These are phyloP conservation scores for Phyllostomus hastatus DNA, from an alignment of 2,113 vertebrate species.

Conservation along the genomic window DNA sequence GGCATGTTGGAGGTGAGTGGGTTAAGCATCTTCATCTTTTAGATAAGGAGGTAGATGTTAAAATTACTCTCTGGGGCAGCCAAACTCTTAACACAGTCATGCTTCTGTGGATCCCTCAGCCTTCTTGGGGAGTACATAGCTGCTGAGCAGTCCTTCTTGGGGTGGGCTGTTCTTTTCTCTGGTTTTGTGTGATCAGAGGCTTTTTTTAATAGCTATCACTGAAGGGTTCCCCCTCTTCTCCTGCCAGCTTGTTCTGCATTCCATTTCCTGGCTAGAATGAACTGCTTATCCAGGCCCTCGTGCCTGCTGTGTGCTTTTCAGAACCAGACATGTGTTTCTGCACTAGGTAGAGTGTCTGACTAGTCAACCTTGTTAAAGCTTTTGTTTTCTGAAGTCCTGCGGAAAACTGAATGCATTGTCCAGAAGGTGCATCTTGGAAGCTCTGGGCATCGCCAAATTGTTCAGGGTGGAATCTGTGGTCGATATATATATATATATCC, in stretches of 20 bases:
- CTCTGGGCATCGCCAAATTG: not conserved
- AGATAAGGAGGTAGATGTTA: slow-evolving; percentile 88
- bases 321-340: not conserved
- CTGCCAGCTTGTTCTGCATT: slow-evolving; percentile 78
- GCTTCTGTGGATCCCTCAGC: slow-evolving; percentile 80
- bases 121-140: slow-evolving; percentile 77
- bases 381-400: not conserved
- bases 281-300: slow-evolving; percentile 73
- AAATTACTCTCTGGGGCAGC: slow-evolving; percentile 79
- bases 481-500: not conserved
- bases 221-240: slow-evolving; percentile 80
- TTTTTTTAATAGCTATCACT: slow-evolving; percentile 87
- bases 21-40: slow-evolving; percentile 93
- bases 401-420: not conserved
- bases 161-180: slow-evolving; percentile 83
- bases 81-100: slow-evolving; percentile 71
- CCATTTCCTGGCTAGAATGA: slow-evolving; percentile 71
- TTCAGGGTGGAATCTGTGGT: not conserved
- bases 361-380: not conserved
- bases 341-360: not conserved
- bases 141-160: slow-evolving; percentile 80
- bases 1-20: slow-evolving; percentile 91
- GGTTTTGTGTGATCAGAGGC: slow-evolving; percentile 91
- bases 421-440: not conserved
- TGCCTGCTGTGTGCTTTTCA: slow-evolving; percentile 72